Percentiles rank a stretch among this genome's conserved stretches.
Evolutionary conservation across 1,140 invertebrate genomes (phyloP).

Genomic region (Drosophila sp.): DNA sequence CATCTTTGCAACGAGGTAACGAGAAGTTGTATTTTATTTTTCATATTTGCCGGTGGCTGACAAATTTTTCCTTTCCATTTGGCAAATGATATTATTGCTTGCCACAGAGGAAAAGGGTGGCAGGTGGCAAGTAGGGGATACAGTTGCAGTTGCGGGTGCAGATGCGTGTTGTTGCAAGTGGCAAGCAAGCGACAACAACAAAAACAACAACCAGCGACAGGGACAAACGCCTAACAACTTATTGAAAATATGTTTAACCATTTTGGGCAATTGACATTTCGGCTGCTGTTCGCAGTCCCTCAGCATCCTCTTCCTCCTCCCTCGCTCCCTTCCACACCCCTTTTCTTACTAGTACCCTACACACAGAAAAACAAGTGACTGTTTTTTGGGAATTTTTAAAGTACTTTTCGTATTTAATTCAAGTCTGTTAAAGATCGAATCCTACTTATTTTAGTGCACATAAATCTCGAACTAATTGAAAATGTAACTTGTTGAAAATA

Average conservation of each 20-base stretch:
- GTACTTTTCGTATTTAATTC: too few relatives aligned
- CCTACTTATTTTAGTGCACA: too few relatives aligned
- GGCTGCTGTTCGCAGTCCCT: conserved; percentile 43
- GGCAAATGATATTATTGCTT: conserved; percentile 23
- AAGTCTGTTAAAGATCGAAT: too few relatives aligned
- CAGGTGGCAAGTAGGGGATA: neutral
- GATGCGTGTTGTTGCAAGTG: conserved; percentile 17
- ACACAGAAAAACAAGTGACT: too few relatives aligned
- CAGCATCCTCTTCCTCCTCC: too few relatives aligned
- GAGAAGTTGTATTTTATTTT: conserved; percentile 19
- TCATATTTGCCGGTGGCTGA: conserved; percentile 16
- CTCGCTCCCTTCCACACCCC: neutral
- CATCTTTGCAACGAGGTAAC: conserved; percentile 21
- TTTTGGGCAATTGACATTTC: conserved; percentile 78
- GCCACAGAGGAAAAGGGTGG: neutral
- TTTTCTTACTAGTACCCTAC: neutral
- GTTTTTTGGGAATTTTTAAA: too few relatives aligned
- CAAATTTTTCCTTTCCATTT: conserved; percentile 49
- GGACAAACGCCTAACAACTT: conserved; percentile 78
- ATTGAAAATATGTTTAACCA: conserved; percentile 80
- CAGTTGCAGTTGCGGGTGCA: conserved; percentile 9
- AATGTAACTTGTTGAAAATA: too few relatives aligned
- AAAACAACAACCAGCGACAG: conserved; percentile 45
- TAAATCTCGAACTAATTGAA: too few relatives aligned
- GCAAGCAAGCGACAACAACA: conserved; percentile 2